phyloP scores from a whole-genome alignment of 2,113 vertebrate genomes.

The Podocnemis expansa region DNA sequence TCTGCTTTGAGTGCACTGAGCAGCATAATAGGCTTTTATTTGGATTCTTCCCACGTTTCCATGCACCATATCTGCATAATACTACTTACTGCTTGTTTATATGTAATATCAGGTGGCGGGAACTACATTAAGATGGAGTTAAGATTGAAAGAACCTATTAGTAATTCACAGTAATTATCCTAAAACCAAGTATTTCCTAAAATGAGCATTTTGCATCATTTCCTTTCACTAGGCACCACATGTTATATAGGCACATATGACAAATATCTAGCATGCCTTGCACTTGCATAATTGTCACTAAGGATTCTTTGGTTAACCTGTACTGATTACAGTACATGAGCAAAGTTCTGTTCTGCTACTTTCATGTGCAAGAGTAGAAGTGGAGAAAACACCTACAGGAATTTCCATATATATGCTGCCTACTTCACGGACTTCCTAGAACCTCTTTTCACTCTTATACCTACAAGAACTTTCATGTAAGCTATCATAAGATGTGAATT shows the following conservation, averaged over 20 bases:
- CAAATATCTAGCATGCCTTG: not conserved
- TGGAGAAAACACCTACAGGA: constrained; percentile 46
- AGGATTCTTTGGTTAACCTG: constrained; percentile 38
- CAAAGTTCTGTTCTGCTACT: constrained; percentile 15
- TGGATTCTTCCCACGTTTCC: not conserved
- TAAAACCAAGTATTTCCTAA: not conserved
- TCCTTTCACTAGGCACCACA: not conserved
- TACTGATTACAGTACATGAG: not conserved
- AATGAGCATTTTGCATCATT: not conserved
- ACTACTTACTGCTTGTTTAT: not conserved
- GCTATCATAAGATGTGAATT: not conserved
- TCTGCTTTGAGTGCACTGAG: not conserved
- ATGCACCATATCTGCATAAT: not conserved
- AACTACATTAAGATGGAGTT: not conserved
- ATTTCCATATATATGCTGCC: constrained; percentile 19
- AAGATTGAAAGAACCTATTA: accelerated
- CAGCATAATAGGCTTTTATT: not conserved
- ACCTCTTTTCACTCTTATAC: constrained; percentile 49
- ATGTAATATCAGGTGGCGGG: not conserved
- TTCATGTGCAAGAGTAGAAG: constrained; percentile 24
- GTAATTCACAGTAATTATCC: not conserved
- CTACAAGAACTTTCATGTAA: constrained; percentile 59
- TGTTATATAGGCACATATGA: not conserved
- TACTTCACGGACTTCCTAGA: constrained; percentile 39
- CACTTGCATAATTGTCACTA: constrained; percentile 17